Evolutionary conservation across 2,888 invertebrate genomes (phyloP).

Genomic region (Andrena trimmerana): DNA sequence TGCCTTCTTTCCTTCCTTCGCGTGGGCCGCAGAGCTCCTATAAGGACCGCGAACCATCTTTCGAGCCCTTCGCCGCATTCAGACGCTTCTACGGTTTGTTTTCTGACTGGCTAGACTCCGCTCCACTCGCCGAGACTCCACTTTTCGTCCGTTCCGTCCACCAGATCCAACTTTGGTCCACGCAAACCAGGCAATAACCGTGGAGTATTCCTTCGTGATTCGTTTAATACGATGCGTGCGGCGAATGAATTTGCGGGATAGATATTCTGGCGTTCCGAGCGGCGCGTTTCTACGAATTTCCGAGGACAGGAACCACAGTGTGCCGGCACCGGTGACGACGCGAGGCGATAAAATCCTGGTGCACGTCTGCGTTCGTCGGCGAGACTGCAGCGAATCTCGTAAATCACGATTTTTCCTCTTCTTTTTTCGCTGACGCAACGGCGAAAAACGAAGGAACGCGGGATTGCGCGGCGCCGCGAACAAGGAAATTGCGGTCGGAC

Average conservation of each 20-base stretch:
- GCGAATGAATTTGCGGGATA: too few relatives aligned
- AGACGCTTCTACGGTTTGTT: conserved; percentile 38
- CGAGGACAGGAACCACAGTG: not conserved
- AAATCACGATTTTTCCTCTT: conserved; percentile 4
- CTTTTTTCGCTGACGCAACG: conserved; percentile 3
- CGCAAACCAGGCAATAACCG: too few relatives aligned
- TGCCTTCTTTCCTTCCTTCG: conserved; percentile 58
- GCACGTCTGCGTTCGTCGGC: conserved; percentile 2
- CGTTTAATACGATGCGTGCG: too few relatives aligned
- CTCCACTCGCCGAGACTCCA: not conserved
- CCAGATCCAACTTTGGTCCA: not conserved
- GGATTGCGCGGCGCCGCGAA: not conserved
- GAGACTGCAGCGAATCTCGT: conserved; percentile 14
- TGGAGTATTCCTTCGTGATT: too few relatives aligned
- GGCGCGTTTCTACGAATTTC: conserved; percentile 40
- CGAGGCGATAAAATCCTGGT: conserved; percentile 27
- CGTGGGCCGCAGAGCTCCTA: conserved; percentile 84
- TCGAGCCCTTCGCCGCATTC: conserved; percentile 63
- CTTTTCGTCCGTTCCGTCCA: not conserved
- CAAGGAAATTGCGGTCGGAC: not conserved
- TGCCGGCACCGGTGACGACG: conserved; percentile 13
- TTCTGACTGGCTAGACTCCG: conserved; percentile 31
- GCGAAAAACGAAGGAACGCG: not conserved
- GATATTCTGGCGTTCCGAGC: not conserved
- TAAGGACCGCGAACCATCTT: conserved; percentile 63